Evolutionary conservation across 2,888 invertebrate genomes (phyloP).

Genomic region (Blera fallax): DNA sequence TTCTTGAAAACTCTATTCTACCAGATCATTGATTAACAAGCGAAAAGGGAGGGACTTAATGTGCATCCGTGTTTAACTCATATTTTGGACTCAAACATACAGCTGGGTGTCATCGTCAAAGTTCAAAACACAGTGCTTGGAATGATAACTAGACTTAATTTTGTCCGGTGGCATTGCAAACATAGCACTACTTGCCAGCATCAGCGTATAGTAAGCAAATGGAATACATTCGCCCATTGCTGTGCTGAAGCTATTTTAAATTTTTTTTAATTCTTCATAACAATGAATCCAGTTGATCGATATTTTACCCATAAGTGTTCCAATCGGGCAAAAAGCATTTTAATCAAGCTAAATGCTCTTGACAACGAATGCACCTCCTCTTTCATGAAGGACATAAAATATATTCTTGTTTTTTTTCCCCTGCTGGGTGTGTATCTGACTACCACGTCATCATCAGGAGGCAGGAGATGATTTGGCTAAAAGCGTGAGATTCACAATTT

Average conservation of each 20-base stretch:
- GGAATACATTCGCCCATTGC: constrained; percentile 19
- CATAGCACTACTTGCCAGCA: background rate
- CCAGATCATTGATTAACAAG: too few relatives aligned
- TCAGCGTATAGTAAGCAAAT: constrained; percentile 15
- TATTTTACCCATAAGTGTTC: constrained; percentile 19
- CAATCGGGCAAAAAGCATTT: constrained; percentile 48
- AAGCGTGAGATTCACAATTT: constrained; percentile 8
- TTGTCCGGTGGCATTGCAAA: background rate
- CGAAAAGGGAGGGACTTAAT: too few relatives aligned
- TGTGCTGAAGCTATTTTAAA: background rate
- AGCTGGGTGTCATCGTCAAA: too few relatives aligned
- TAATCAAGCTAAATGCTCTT: constrained; percentile 39
- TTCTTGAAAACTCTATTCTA: too few relatives aligned
- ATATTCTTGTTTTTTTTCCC: background rate
- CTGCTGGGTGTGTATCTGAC: background rate
- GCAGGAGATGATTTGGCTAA: constrained; percentile 14
- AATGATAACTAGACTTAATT: background rate
- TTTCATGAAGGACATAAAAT: background rate
- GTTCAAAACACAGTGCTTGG: too few relatives aligned
- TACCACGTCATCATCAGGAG: background rate
- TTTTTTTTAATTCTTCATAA: constrained; percentile 28
- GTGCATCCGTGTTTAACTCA: too few relatives aligned
- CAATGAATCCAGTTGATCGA: constrained; percentile 32
- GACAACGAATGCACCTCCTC: constrained; percentile 13
- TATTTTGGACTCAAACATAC: too few relatives aligned